Evolutionary conservation across 2,113 vertebrate genomes (phyloP).

Genomic region (Gasterosteus nipponicus): DNA sequence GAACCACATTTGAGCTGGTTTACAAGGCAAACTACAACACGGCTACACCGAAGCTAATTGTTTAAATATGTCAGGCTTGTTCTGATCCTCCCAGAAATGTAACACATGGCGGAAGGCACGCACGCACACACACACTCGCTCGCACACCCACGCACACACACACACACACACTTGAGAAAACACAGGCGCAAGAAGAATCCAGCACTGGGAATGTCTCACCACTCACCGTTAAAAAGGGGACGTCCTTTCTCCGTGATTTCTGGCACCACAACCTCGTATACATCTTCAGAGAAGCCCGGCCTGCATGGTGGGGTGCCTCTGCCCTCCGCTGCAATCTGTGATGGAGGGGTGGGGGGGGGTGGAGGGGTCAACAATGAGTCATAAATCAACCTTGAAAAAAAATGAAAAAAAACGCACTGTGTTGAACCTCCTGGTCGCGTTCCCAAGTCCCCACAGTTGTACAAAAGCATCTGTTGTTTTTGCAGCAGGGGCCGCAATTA

Average conservation of each 20-base stretch:
- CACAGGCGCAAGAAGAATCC: constrained; percentile 48
- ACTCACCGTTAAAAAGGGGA: constrained; percentile 91
- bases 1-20: constrained; percentile 69
- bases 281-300: constrained; percentile 95
- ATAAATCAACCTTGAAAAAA: constrained; percentile 76
- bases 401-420: constrained; percentile 20
- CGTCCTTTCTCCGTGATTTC: constrained; percentile 87
- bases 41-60: constrained; percentile 73
- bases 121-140: constrained; percentile 19
- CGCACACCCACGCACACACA: constrained; percentile 16
- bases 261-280: constrained; percentile 88
- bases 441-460: constrained; percentile 67
- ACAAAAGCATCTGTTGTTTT: constrained; percentile 90
- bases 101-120: constrained; percentile 54
- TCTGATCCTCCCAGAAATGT: constrained; percentile 66
- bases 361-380: constrained; percentile 51
- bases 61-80: constrained; percentile 76
- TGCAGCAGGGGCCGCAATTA: constrained; percentile 84
- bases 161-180: constrained; percentile 31
- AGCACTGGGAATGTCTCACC: constrained; percentile 40
- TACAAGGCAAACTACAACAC: constrained; percentile 76
- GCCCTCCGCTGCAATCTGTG: constrained; percentile 90
- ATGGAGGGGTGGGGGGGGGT: constrained; percentile 59
- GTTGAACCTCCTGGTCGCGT: constrained; percentile 76
- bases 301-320: constrained; percentile 88